Base-by-base conservation (phyloP, 2,797 vertebrate species). In the Hemibagrus guttatus region DNA sequence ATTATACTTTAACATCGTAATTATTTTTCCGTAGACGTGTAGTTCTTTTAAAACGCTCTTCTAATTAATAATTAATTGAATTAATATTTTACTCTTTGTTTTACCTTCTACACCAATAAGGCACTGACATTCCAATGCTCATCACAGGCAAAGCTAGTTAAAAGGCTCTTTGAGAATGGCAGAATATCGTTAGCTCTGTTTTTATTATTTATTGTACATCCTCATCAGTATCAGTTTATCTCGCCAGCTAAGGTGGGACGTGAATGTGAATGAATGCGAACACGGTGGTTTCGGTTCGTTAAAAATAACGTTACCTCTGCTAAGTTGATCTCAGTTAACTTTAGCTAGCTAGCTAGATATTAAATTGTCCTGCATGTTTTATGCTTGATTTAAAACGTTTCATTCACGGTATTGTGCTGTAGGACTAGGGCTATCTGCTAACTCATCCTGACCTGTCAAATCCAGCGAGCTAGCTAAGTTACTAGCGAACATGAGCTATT, bases 51-150 rank as follows among this genome's bases (percentile, higher is more conserved):
- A 46, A 81, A 49, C 9, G 2, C 4, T 49, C 3, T 68, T 52
- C 0, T 79, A 21, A 19, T 59, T 28, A 28, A 14, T 63, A 68
- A 31, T 42, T 71, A 39, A 49, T 49, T 9, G 9, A 39, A 63
- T 63, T 46, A 4, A 66, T 35, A 1, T 54, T 6, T 35, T 68
- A 4, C 8, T 4, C 63, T 79, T 78, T 83, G 72, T 83, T 58
- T 46, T 69, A 2, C 1, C 21, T 17, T 83, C 72, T 63, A 26
- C 74, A 71, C 58, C 69, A 14, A 12, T 21, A 23, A 42, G 46
- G 8, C 23, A 66, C 58, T 82, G 42, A 83, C 86, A 87, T 72
- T 84, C 81, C 81, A 84, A 6, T 6, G 52, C 56, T 84, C 71
- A 69, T 49, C 61, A 17, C 28, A 23, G 17, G 19, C 84, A 46